Conservation (phyloP, 1,140 invertebrate genomes). For the Nasonia longicornis region DNA sequence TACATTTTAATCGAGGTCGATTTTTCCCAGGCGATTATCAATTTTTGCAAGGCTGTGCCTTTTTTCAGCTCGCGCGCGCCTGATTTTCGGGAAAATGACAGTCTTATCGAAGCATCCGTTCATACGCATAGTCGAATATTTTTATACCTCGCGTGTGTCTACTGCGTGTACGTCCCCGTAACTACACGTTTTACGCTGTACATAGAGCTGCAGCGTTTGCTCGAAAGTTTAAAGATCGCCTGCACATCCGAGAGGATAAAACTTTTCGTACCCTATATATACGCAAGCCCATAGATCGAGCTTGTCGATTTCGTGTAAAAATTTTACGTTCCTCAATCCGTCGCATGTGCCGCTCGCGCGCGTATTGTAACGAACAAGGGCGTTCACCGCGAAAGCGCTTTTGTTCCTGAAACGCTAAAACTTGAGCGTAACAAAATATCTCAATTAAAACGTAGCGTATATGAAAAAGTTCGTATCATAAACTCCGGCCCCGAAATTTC, state of each 20-base stretch:
- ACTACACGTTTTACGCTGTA: no score
- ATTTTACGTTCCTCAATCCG: background rate
- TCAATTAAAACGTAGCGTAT: background rate
- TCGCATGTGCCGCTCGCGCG: background rate
- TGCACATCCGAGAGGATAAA: background rate
- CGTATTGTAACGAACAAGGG: background rate
- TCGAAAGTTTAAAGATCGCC: no score
- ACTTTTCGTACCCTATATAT: background rate
- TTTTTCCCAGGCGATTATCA: background rate
- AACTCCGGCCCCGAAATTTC: background rate
- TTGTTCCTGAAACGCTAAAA: background rate
- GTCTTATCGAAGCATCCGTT: background rate
- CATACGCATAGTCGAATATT: no score
- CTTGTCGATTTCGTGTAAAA: background rate
- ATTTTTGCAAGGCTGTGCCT: background rate
- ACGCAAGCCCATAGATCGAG: background rate
- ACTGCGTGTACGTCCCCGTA: no score
- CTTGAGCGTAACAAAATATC: background rate
- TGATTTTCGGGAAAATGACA: background rate
- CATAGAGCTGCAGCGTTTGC: no score
- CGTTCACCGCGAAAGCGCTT: background rate
- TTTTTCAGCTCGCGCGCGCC: background rate
- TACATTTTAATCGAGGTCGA: slow-evolving; percentile 1
- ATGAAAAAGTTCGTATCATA: background rate
- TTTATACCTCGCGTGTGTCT: no score